A percentile compares a stretch with the other conserved stretches of the same genome.
These are phyloP conservation scores for Denticeps clupeoides DNA, from an alignment of 2,797 vertebrate genomes.

Conservation along the genomic window DNA sequence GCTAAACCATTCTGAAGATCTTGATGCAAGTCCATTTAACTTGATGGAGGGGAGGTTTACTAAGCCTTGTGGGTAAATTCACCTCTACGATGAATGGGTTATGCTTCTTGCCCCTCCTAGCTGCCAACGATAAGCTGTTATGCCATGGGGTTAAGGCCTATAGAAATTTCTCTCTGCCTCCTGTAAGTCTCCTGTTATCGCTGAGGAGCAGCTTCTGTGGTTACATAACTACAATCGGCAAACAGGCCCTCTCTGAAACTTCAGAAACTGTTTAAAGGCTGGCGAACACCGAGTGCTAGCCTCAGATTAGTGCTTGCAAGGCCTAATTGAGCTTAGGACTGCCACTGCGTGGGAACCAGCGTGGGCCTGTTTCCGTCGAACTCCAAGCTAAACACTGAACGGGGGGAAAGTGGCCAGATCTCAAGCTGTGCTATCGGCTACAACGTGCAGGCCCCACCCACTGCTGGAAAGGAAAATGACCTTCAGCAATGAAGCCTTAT, in stretches of 20 bases:
- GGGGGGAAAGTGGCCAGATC: neutral
- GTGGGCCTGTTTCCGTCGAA: conserved; percentile 11
- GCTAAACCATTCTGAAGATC: too few species aligned
- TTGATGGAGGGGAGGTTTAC: too few species aligned
- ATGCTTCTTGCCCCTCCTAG: conserved; percentile 29
- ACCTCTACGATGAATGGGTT: conserved; percentile 33
- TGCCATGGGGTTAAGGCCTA: conserved; percentile 41
- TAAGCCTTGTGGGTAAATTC: conserved; percentile 24
- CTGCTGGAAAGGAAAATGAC: conserved; percentile 6
- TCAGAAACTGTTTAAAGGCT: conserved; percentile 30
- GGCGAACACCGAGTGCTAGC: conserved; percentile 23
- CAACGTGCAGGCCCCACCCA: neutral
- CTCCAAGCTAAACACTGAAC: conserved; percentile 11
- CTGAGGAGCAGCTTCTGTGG: conserved; percentile 43
- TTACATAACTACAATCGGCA: conserved; percentile 37
- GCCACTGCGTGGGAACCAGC: conserved; percentile 8
- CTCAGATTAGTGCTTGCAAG: conserved; percentile 41
- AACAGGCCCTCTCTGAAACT: conserved; percentile 33
- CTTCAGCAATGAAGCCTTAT: conserved; percentile 11
- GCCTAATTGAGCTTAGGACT: conserved; percentile 40
- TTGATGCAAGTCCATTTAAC: too few species aligned
- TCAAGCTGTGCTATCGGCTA: conserved; percentile 1
- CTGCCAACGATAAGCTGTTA: conserved; percentile 42
- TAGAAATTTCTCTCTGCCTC: conserved; percentile 40
- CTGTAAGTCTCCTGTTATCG: conserved; percentile 50